Evolutionary conservation across 2,888 invertebrate species (phyloP).

Genomic region (Hedya salicella): DNA sequence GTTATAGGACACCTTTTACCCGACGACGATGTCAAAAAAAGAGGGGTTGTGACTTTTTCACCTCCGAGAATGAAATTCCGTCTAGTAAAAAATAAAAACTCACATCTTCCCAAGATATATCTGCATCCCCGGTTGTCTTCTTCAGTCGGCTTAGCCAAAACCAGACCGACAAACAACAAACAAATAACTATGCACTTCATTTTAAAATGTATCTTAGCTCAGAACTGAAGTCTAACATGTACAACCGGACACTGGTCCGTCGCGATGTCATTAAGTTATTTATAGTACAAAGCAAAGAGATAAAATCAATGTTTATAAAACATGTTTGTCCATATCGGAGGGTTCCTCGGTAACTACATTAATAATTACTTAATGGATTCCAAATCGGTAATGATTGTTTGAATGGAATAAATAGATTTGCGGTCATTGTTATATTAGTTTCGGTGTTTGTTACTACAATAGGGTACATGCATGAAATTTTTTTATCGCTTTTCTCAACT

Average conservation of each 20-base stretch:
- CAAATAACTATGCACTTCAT: slow-evolving; percentile 54
- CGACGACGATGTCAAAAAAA: too few relatives aligned
- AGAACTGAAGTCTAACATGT: slow-evolving; percentile 40
- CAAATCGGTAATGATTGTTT: neutral
- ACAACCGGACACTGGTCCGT: slow-evolving; percentile 11
- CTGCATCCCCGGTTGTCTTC: slow-evolving; percentile 57
- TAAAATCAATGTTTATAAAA: slow-evolving; percentile 33
- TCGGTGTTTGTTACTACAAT: neutral
- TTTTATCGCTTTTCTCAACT: too few relatives aligned
- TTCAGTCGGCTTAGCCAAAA: slow-evolving; percentile 41
- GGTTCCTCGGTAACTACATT: neutral
- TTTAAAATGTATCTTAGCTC: neutral
- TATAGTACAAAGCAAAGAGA: slow-evolving; percentile 24
- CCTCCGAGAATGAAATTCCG: too few relatives aligned
- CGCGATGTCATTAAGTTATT: neutral
- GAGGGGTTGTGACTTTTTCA: too few relatives aligned
- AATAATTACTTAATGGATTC: slow-evolving; percentile 18
- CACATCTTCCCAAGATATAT: slow-evolving; percentile 60
- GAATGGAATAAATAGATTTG: slow-evolving; percentile 2
- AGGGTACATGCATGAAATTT: too few relatives aligned
- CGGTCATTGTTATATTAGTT: slow-evolving; percentile 6
- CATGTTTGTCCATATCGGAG: slow-evolving; percentile 6
- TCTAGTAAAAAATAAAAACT: slow-evolving; percentile 49
- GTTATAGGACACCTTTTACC: too few relatives aligned
- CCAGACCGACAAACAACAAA: slow-evolving; percentile 49